A percentile compares a stretch with the other conserved stretches of the same genome.
phyloP scores from a whole-genome alignment of 92 coral and sea anemone genomes.

The Actinostola sp. region DNA sequence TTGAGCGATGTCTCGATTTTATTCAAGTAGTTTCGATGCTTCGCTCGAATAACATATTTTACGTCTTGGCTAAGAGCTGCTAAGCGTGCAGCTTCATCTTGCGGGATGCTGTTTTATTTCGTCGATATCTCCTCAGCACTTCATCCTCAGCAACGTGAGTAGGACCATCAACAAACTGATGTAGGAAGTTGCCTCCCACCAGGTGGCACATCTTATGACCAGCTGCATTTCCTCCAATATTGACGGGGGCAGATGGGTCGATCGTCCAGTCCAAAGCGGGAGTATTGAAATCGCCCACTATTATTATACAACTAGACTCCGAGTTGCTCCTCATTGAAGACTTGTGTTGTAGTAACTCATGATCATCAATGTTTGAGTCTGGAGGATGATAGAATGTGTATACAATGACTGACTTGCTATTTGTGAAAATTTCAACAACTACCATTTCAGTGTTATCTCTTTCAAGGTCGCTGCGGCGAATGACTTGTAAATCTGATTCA shows the following conservation, averaged over 20 bases:
- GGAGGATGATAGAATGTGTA: slow-evolving; percentile 62
- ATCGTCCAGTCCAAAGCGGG: slow-evolving; percentile 50
- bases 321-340: slow-evolving; percentile 28
- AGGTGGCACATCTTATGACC: slow-evolving; percentile 30
- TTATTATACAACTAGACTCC: slow-evolving; percentile 45
- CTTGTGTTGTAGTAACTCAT: slow-evolving; percentile 31
- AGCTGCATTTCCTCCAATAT: slow-evolving; percentile 22
- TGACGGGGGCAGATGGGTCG: slow-evolving; percentile 32
- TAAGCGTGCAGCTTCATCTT: slow-evolving; percentile 44
- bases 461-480: slow-evolving; percentile 47
- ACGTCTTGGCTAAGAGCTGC: slow-evolving; percentile 47
- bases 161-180: slow-evolving; percentile 29
- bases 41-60: slow-evolving; percentile 28
- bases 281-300: slow-evolving; percentile 54
- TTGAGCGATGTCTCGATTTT: slow-evolving; percentile 63
- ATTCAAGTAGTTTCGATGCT: slow-evolving; percentile 51
- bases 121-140: slow-evolving; percentile 43
- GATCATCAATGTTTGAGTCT: slow-evolving; percentile 29
- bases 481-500: slow-evolving; percentile 34
- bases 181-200: slow-evolving; percentile 40
- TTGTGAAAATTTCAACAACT: slow-evolving; percentile 37
- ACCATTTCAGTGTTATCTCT: slow-evolving; percentile 49
- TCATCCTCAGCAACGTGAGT: slow-evolving; percentile 49
- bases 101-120: slow-evolving; percentile 45
- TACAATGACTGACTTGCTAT: slow-evolving; percentile 44